phyloP scores from a whole-genome alignment of 92 coral and sea anemone genomes.

The Palythoa heliodiscus region DNA sequence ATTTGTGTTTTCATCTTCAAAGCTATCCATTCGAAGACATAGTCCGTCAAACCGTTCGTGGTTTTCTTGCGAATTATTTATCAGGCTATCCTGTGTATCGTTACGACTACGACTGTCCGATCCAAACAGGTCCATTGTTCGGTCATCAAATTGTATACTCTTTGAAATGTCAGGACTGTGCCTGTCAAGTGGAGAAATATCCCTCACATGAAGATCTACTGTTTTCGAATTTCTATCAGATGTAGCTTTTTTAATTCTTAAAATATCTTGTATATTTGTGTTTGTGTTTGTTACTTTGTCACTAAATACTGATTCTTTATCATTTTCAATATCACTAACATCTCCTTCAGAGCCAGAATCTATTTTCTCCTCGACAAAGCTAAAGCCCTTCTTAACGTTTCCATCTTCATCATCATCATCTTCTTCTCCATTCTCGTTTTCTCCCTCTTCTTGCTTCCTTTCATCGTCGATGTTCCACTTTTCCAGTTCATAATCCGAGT shows the following conservation, averaged over 20 bases:
- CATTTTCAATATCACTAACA: slow-evolving; percentile 66
- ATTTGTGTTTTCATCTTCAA: slow-evolving; percentile 72
- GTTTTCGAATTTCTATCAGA: neutral
- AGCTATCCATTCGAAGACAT: slow-evolving; percentile 82
- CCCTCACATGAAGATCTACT: neutral
- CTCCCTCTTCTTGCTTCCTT: slow-evolving; percentile 80
- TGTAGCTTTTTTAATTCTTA: slow-evolving; percentile 20
- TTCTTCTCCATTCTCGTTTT: slow-evolving; percentile 49
- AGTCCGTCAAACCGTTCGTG: slow-evolving; percentile 53
- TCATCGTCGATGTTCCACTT: slow-evolving; percentile 92
- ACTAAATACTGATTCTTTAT: slow-evolving; percentile 60
- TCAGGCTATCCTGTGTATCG: slow-evolving; percentile 43
- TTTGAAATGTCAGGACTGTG: neutral
- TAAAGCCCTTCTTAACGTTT: slow-evolving; percentile 40
- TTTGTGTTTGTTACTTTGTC: slow-evolving; percentile 41
- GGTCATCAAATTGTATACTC: slow-evolving; percentile 51
- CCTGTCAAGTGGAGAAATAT: neutral
- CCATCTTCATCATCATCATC: slow-evolving; percentile 53
- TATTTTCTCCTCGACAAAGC: slow-evolving; percentile 30
- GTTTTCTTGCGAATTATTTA: slow-evolving; percentile 19
- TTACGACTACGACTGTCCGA: slow-evolving; percentile 64
- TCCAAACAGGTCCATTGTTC: slow-evolving; percentile 81
- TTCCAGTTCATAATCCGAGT: slow-evolving; percentile 86
- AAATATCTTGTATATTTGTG: neutral
- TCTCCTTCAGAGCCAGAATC: slow-evolving; percentile 88